These are phyloP conservation scores for Mormoops blainvillei DNA, from an alignment of 2,113 vertebrate genomes.

Conservation along the genomic window DNA sequence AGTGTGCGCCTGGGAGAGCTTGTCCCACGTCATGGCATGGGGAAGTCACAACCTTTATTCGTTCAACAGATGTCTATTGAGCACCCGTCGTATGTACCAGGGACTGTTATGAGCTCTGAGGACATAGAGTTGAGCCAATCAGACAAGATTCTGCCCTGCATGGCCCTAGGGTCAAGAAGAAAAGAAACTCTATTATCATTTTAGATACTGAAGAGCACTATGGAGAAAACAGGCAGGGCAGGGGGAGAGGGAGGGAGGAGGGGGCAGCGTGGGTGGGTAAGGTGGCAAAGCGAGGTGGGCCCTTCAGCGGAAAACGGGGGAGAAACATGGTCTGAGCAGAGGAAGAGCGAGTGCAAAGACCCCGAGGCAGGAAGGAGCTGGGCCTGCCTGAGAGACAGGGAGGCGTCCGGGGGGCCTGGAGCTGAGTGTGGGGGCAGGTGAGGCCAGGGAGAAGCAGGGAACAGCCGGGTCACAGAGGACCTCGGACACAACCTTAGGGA, in stretches of 20 bases:
- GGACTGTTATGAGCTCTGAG: background rate
- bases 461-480: background rate
- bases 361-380: background rate
- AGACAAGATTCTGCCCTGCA: background rate
- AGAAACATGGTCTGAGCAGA: background rate
- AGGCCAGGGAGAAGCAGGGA: background rate
- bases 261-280: background rate
- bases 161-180: background rate
- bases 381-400: background rate
- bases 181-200: background rate
- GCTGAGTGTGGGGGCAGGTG: background rate
- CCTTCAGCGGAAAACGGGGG: background rate
- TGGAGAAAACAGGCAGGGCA: too few relatives aligned
- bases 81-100: background rate
- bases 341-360: background rate
- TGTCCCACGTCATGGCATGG: background rate
- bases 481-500: fast-evolving
- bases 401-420: background rate
- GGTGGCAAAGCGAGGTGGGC: background rate
- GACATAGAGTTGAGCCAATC: background rate
- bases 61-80: background rate
- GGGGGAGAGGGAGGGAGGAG: background rate
- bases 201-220: background rate
- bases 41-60: background rate
- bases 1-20: too few relatives aligned